Evolutionary conservation across 1,140 invertebrate genomes (phyloP).

Genomic region (Brachionus rotundiformis): DNA sequence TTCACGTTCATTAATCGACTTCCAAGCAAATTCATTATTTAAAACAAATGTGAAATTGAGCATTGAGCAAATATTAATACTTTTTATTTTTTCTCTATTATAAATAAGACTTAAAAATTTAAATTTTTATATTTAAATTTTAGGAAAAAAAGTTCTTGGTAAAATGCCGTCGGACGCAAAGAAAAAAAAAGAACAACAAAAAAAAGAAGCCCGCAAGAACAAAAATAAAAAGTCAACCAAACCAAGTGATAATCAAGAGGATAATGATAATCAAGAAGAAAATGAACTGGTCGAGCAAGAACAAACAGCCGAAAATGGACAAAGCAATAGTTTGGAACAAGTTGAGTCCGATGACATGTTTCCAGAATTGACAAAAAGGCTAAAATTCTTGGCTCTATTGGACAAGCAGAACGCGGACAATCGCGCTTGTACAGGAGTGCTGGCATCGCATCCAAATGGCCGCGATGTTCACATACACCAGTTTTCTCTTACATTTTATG

Average conservation of each 20-base stretch:
- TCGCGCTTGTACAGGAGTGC: conserved; percentile 69
- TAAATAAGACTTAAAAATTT: background rate
- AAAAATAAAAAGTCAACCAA: conserved; percentile 5
- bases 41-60: background rate
- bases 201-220: conserved; percentile 40
- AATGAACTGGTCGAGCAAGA: background rate
- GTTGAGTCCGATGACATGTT: background rate
- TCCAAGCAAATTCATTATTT: background rate
- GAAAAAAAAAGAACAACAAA: conserved; percentile 50
- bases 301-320: background rate
- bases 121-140: too few species aligned
- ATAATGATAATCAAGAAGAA: background rate
- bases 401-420: conserved; percentile 47
- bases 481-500: conserved; percentile 97
- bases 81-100: background rate
- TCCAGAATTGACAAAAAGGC: background rate
- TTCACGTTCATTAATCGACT: background rate
- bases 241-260: background rate
- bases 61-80: background rate
- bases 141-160: background rate
- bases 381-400: background rate
- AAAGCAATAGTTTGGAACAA: background rate
- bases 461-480: conserved; percentile 95
- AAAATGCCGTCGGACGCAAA: conserved; percentile 51
- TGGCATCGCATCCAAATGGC: conserved; percentile 89